Evolutionary conservation across 2,797 vertebrate species (phyloP).

Genomic region (Sebastes matsubarae): DNA sequence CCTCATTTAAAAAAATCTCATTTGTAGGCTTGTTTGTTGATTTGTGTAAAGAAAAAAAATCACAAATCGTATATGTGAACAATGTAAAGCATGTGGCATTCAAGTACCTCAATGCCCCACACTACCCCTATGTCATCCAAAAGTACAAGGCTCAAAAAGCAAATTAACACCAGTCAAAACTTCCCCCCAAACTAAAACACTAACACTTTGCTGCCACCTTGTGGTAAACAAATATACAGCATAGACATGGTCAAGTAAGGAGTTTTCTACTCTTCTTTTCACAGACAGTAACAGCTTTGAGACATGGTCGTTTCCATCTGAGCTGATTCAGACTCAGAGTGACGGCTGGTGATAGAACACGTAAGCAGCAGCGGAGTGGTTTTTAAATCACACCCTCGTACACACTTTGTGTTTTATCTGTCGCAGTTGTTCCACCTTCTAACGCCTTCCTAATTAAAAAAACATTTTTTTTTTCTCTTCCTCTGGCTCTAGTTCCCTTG

Average conservation of each 20-base stretch:
- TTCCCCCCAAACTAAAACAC: not conserved
- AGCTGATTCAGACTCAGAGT: slow-evolving; percentile 75
- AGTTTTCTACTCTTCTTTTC: slow-evolving; percentile 33
- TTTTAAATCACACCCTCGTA: slow-evolving; percentile 38
- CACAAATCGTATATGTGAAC: not conserved
- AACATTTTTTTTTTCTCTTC: not conserved
- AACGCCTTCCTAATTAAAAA: not conserved
- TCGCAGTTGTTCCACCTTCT: slow-evolving; percentile 15
- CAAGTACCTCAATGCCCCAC: not conserved
- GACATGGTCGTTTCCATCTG: slow-evolving; percentile 85
- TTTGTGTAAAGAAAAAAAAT: not conserved
- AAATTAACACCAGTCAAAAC: not conserved
- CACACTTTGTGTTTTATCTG: slow-evolving; percentile 62
- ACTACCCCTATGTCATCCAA: not conserved
- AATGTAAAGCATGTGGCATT: slow-evolving; percentile 5
- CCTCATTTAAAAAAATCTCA: not conserved
- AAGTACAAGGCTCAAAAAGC: slow-evolving; percentile 14
- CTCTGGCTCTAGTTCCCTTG: not conserved
- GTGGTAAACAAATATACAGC: slow-evolving; percentile 62
- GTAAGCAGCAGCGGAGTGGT: slow-evolving; percentile 74
- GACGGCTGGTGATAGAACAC: slow-evolving; percentile 82
- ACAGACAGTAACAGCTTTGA: slow-evolving; percentile 81
- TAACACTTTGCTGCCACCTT: slow-evolving; percentile 51
- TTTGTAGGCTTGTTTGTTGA: not conserved
- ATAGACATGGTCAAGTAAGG: slow-evolving; percentile 54